These are phyloP conservation scores for Cladorhizidae sp. DNA, from an alignment of 37 sponge, comb jelly and placozoan species.

Conservation along the genomic window DNA sequence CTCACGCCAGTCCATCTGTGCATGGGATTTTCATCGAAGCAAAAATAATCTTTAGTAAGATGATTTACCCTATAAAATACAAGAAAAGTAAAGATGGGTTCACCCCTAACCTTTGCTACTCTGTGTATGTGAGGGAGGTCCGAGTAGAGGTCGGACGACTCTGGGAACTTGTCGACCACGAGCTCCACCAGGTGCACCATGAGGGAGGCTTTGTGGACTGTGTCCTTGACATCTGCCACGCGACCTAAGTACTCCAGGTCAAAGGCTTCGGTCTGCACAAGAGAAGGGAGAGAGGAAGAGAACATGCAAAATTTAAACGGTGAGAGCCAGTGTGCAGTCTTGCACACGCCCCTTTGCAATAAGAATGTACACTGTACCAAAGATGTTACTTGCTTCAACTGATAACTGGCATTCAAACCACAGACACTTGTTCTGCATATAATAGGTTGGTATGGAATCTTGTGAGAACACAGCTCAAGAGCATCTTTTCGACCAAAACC, in stretches of 20 bases:
- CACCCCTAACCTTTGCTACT: slow-evolving; percentile 68
- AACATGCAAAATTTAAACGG: no score
- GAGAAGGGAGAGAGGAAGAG: background rate
- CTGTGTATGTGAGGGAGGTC: slow-evolving; percentile 72
- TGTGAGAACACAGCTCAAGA: no score
- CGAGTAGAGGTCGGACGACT: slow-evolving; percentile 82
- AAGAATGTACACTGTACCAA: no score
- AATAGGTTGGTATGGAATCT: no score
- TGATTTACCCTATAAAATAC: no score
- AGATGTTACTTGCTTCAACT: no score
- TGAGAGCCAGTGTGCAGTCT: background rate
- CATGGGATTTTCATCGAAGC: no score
- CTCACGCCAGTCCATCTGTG: slow-evolving; percentile 71
- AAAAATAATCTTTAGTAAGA: background rate
- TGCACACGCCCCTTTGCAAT: no score
- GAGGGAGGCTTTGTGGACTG: slow-evolving; percentile 81
- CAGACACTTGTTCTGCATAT: no score
- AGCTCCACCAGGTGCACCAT: slow-evolving; percentile 87
- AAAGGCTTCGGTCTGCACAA: slow-evolving; percentile 78
- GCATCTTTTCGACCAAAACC: background rate
- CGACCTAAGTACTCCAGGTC: slow-evolving; percentile 78
- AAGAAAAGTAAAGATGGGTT: background rate
- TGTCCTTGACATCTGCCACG: slow-evolving; percentile 91
- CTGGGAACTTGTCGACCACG: slow-evolving; percentile 78
- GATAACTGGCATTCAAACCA: no score